Evolutionary conservation across 1,140 invertebrate species (phyloP).

Genomic region (Drosophila navojoa): DNA sequence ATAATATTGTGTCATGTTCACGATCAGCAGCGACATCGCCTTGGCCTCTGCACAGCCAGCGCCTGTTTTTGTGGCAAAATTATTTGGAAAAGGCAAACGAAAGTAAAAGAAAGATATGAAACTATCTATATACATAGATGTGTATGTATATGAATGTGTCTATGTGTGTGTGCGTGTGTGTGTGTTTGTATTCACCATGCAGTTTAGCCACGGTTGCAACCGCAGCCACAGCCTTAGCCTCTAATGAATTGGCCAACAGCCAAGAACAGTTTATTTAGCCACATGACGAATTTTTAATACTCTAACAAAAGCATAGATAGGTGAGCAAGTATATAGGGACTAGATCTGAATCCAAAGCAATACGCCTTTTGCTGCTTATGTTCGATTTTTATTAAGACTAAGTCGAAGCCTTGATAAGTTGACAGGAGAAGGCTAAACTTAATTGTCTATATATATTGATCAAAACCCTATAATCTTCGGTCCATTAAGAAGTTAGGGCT

Average conservation of each 20-base stretch:
- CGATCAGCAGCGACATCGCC: conserved; percentile 61
- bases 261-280: neutral
- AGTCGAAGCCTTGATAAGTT: too few species aligned
- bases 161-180: neutral
- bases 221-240: conserved; percentile 11
- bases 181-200: conserved; percentile 7
- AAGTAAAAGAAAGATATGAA: conserved; percentile 66
- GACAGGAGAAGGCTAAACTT: too few species aligned
- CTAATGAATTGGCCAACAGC: conserved; percentile 73
- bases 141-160: neutral
- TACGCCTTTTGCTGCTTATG: too few species aligned
- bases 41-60: conserved; percentile 19
- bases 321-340: too few species aligned
- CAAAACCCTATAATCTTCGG: too few species aligned
- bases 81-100: conserved; percentile 76
- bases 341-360: too few species aligned
- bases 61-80: conserved; percentile 62
- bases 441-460: too few species aligned
- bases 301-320: neutral
- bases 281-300: neutral
- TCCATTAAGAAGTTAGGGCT: too few species aligned
- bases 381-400: too few species aligned
- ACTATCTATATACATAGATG: neutral
- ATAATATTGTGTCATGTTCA: conserved; percentile 83
- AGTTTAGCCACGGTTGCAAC: neutral